phyloP scores from a whole-genome alignment of 2,888 invertebrate species.

The Hypomecis punctinalis region DNA sequence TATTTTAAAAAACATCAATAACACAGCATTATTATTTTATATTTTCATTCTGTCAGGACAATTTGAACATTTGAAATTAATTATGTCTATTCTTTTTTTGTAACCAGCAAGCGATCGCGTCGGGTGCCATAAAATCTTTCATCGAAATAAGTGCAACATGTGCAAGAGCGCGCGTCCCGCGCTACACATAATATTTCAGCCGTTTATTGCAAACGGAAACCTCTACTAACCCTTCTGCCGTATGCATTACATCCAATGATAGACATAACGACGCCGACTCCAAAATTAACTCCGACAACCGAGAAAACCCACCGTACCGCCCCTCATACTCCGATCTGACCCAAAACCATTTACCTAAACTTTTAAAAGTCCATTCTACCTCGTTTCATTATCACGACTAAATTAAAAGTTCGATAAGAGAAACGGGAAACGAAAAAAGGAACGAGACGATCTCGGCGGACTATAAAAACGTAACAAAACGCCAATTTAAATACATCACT shows the following conservation, averaged over 20 bases:
- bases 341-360: slow-evolving; percentile 38
- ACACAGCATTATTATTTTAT: no score
- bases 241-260: slow-evolving; percentile 66
- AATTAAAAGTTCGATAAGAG: slow-evolving; percentile 75
- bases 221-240: slow-evolving; percentile 58
- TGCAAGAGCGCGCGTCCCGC: slow-evolving; percentile 47
- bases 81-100: background rate
- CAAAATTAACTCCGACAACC: slow-evolving; percentile 57
- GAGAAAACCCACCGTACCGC: slow-evolving; percentile 35
- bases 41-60: no score
- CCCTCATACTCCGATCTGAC: slow-evolving; percentile 17
- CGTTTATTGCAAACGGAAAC: slow-evolving; percentile 80
- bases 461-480: slow-evolving; percentile 81
- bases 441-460: slow-evolving; percentile 52
- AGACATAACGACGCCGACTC: slow-evolving; percentile 69
- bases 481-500: slow-evolving; percentile 83
- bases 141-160: slow-evolving; percentile 56
- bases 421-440: slow-evolving; percentile 55
- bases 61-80: background rate
- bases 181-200: slow-evolving; percentile 56
- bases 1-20: no score
- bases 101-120: slow-evolving; percentile 55
- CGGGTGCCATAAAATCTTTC: slow-evolving; percentile 71
- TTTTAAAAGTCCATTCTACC: slow-evolving; percentile 36
- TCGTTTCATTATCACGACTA: slow-evolving; percentile 65